Evolutionary conservation across 1,140 invertebrate species (phyloP), one percentile per base, ranked within the genome.

Genomic region (Drosophila nasuta): DNA sequence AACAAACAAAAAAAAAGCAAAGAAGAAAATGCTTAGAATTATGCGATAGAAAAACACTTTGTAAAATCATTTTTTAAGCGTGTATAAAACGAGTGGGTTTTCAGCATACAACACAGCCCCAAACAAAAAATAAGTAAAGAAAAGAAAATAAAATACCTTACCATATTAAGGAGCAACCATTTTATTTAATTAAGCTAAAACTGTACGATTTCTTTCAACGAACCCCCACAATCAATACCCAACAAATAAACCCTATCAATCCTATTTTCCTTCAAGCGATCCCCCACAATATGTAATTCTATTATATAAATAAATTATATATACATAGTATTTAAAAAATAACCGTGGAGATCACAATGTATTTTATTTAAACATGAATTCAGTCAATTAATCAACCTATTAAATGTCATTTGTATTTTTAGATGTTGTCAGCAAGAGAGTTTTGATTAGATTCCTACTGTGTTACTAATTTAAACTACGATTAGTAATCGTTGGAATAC

Each of bases 281-380:
- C 30, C 64, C 64, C 38, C 65, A 56, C 65, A 80, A 83, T 81
- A 89, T 89, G 86, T 89, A 89, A 90, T 89, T 89, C 85, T 89
- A 89, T 74, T 76, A 89, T 90, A 89, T 89, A 89, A 89, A 89
- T 90, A 90, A 89, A 89, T 90, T 90, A 90, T 89, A 89, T 85
- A 89, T 89, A 89, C 81, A 90, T 89, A 89, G 85, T 89, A 89
- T 89, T 89, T 85, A 89, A 89, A 74, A 70, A 74, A 60, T 54
- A 59, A 62, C 48, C 66, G 15, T 38, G 15, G 20, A 25, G 5
- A 41, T 17, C 10, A 25, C 20, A 8, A 30, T 54, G 20, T 30
- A 33, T 59, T 51, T 49, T 68, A 58, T 58, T 45, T 30, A 38
- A 64, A 54, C 63, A 30, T 45, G 51, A 56, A 45, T 51, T 46